Evolutionary conservation across 1,140 invertebrate species (phyloP).

Genomic region (Zelostemma sp.): DNA sequence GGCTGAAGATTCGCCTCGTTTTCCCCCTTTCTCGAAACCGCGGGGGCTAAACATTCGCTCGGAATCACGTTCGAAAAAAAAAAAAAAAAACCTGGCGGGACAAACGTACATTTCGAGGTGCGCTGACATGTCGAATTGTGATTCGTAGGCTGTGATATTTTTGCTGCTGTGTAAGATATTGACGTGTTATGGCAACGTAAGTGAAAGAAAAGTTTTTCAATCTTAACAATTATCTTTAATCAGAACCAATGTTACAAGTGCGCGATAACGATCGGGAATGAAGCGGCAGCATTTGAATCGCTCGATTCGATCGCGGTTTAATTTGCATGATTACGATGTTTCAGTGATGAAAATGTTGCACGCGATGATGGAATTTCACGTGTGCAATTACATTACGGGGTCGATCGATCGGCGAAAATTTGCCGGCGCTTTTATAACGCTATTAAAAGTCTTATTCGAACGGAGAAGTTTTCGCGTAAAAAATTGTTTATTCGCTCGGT

Average conservation of each 20-base stretch:
- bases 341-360: no score
- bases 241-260: no score
- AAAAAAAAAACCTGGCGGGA: background rate
- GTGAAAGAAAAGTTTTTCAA: conserved; percentile 1
- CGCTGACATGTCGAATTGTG: conserved; percentile 13
- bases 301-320: no score
- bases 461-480: no score
- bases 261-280: no score
- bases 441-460: no score
- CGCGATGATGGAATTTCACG: background rate
- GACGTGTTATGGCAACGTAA: conserved; percentile 31
- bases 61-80: background rate
- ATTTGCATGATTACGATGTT: no score
- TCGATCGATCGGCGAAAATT: background rate
- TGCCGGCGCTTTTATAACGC: no score
- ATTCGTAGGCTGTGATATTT: conserved; percentile 37
- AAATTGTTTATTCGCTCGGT: no score
- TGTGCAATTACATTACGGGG: background rate
- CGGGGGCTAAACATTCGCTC: background rate
- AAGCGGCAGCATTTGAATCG: no score
- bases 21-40: conserved; percentile 8
- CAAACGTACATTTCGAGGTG: background rate
- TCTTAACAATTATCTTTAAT: no score
- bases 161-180: conserved; percentile 23
- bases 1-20: background rate